Conservation (phyloP, 1,140 invertebrate genomes). For the Cydia splendana region DNA sequence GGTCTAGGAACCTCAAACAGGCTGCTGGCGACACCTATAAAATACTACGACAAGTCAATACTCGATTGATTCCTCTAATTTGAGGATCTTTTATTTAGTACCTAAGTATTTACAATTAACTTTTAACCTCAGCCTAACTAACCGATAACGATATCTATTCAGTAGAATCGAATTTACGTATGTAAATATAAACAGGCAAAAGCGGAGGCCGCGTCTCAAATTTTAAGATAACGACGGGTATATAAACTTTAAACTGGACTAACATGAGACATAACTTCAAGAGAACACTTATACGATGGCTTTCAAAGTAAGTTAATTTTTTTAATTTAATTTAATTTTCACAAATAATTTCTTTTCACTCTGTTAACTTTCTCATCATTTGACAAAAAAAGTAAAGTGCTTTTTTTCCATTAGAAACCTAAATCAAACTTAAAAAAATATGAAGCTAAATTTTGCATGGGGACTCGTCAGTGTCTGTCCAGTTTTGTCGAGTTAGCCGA, state of each 20-base stretch:
- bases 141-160: conserved; percentile 7
- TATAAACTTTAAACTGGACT: conserved; percentile 28
- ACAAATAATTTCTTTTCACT: not conserved
- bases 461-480: not conserved
- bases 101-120: not conserved
- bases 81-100: not conserved
- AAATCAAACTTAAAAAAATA: too few relatives aligned
- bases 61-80: too few relatives aligned
- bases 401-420: too few relatives aligned
- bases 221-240: conserved; percentile 33
- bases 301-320: conserved; percentile 36
- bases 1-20: too few relatives aligned
- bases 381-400: not conserved
- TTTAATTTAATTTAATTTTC: not conserved
- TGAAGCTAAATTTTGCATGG: not conserved
- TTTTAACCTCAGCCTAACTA: not conserved
- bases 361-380: not conserved
- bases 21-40: too few relatives aligned
- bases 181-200: conserved; percentile 2
- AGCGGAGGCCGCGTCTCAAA: not conserved
- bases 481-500: not conserved
- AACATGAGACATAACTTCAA: not conserved
- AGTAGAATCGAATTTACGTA: not conserved
- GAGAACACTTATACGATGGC: conserved; percentile 27
- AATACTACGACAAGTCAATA: too few relatives aligned